Evolutionary conservation across 2,888 invertebrate genomes (phyloP).

Genomic region (Schizaphis graminum): DNA sequence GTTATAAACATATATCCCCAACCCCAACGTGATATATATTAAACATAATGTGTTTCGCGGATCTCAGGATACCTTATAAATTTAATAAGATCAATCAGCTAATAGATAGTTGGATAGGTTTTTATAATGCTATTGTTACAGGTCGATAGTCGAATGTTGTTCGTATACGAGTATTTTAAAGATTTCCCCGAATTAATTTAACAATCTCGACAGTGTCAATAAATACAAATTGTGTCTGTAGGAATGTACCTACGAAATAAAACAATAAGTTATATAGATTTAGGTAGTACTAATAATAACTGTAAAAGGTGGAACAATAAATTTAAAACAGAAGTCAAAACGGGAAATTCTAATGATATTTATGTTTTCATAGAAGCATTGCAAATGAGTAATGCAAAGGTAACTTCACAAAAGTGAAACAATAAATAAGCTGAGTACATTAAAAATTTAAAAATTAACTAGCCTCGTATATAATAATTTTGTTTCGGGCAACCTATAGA

Average conservation of each 20-base stretch:
- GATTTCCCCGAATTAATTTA: neutral
- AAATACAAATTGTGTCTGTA: neutral
- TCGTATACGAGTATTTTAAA: neutral
- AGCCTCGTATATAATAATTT: neutral
- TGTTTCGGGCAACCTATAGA: neutral
- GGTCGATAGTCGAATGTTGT: neutral
- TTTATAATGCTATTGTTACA: neutral
- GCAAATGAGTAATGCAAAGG: slow-evolving; percentile 2
- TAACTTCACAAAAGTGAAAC: neutral
- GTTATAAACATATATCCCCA: neutral
- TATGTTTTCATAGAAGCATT: slow-evolving; percentile 14
- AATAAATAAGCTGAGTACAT: neutral
- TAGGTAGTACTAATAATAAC: neutral
- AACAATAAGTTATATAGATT: neutral
- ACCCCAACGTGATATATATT: neutral
- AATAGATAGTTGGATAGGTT: neutral
- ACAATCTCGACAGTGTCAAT: neutral
- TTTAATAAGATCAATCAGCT: neutral
- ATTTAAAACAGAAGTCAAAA: slow-evolving; percentile 9
- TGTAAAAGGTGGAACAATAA: neutral
- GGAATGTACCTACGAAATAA: neutral
- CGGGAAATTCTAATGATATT: neutral
- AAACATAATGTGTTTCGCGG: neutral
- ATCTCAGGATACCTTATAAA: neutral
- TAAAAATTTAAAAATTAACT: slow-evolving; percentile 21